Evolutionary conservation across 2,888 invertebrate genomes (phyloP).

Genomic region (Tigriopus californicus): DNA sequence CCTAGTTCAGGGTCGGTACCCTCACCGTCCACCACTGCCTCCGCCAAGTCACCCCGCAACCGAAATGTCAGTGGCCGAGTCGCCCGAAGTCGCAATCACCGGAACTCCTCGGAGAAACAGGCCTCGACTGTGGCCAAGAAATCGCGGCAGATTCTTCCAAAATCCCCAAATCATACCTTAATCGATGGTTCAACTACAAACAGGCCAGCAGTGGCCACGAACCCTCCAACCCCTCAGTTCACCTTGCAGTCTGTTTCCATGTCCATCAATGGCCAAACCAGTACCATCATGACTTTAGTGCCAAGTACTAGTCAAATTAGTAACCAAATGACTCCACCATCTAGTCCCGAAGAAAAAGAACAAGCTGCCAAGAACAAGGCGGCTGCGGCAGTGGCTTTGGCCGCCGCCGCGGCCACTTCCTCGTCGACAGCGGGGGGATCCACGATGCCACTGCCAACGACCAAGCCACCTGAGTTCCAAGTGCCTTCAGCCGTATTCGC

Average conservation of each 20-base stretch:
- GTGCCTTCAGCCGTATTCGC: too few relatives aligned
- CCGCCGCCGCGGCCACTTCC: not conserved
- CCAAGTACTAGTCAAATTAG: not conserved
- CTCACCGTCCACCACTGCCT: not conserved
- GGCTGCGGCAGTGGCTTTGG: not conserved
- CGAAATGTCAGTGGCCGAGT: not conserved
- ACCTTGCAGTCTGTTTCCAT: not conserved
- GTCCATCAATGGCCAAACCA: conserved; percentile 1
- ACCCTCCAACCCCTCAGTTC: not conserved
- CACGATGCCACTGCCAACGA: not conserved
- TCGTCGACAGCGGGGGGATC: not conserved
- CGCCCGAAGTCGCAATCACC: not conserved
- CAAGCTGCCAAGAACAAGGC: not conserved
- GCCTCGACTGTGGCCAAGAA: not conserved
- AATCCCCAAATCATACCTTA: not conserved
- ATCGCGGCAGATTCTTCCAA: not conserved
- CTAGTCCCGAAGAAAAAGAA: conserved; percentile 10
- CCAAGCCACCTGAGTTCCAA: not conserved
- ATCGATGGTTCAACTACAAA: not conserved
- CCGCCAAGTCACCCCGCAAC: not conserved
- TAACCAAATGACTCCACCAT: conserved; percentile 11
- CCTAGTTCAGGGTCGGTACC: too few relatives aligned
- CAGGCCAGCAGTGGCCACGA: too few relatives aligned
- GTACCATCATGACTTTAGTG: conserved; percentile 2
- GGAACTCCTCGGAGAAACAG: not conserved